phyloP scores from a whole-genome alignment of 2,797 vertebrate genomes.

The Notoglanidium macrostoma region DNA sequence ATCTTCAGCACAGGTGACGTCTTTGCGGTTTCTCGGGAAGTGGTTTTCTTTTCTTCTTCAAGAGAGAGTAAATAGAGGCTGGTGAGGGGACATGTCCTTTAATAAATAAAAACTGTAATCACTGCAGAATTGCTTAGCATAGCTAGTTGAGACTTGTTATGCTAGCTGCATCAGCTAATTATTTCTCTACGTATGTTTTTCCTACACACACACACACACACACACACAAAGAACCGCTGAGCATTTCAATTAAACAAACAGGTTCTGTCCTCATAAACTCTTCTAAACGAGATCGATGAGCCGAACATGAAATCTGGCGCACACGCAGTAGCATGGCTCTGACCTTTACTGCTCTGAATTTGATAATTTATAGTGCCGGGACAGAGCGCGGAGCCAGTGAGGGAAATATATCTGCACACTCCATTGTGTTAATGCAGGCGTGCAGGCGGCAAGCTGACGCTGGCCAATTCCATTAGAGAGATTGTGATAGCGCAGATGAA shows the following conservation, averaged over 20 bases:
- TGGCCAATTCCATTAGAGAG: conserved; percentile 83
- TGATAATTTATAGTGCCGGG: conserved; percentile 72
- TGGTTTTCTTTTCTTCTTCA: too few species aligned
- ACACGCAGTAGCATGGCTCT: conserved; percentile 45
- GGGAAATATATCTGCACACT: conserved; percentile 76
- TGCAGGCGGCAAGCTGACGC: conserved; percentile 66
- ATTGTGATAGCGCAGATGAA: conserved; percentile 79
- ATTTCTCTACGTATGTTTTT: background rate
- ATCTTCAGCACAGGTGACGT: too few species aligned
- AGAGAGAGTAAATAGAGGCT: background rate
- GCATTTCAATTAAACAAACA: conserved; percentile 54
- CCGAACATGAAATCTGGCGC: conserved; percentile 35
- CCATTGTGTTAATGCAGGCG: conserved; percentile 79
- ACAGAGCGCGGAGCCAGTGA: conserved; percentile 74
- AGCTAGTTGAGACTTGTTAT: background rate
- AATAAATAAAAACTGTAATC: background rate
- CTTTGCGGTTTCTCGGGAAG: background rate
- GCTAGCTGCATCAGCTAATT: background rate
- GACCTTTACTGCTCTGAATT: conserved; percentile 64
- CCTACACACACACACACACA: conserved; percentile 24
- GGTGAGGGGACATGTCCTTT: background rate
- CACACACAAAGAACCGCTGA: conserved; percentile 16
- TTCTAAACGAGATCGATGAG: conserved; percentile 52
- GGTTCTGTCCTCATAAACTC: conserved; percentile 50
- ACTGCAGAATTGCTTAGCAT: background rate